Percentiles rank a stretch among this genome's conserved stretches.
Evolutionary conservation across 2,113 vertebrate species (phyloP).

Genomic region (Pantherophis guttatus): DNA sequence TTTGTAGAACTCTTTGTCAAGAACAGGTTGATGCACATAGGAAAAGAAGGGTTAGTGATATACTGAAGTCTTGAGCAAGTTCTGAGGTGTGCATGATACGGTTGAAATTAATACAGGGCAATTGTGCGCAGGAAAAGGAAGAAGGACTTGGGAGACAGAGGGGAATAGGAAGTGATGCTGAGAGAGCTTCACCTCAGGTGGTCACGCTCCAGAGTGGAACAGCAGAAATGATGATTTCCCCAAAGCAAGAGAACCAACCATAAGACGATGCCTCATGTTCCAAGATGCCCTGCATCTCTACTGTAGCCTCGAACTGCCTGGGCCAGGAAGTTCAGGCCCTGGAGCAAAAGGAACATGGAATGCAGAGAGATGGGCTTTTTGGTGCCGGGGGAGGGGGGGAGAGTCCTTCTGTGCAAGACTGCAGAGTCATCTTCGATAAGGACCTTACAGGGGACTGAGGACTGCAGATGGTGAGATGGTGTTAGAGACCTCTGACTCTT

Average conservation of each 20-base stretch:
- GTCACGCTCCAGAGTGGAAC: neutral
- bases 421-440: neutral
- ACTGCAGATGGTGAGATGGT: neutral
- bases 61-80: neutral
- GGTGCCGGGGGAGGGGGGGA: no score
- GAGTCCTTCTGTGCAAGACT: neutral
- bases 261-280: neutral
- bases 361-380: neutral
- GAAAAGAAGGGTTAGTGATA: neutral
- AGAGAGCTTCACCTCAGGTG: neutral
- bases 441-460: neutral
- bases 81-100: neutral
- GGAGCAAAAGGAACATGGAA: neutral
- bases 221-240: neutral
- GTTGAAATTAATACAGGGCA: neutral
- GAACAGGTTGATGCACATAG: neutral
- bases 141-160: neutral
- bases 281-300: neutral
- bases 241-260: neutral
- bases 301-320: neutral
- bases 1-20: neutral
- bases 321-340: neutral
- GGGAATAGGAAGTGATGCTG: neutral
- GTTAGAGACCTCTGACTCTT: neutral
- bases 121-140: neutral